Evolutionary conservation across 2,113 vertebrate genomes (phyloP).

Genomic region (Picathartes gymnocephalus): DNA sequence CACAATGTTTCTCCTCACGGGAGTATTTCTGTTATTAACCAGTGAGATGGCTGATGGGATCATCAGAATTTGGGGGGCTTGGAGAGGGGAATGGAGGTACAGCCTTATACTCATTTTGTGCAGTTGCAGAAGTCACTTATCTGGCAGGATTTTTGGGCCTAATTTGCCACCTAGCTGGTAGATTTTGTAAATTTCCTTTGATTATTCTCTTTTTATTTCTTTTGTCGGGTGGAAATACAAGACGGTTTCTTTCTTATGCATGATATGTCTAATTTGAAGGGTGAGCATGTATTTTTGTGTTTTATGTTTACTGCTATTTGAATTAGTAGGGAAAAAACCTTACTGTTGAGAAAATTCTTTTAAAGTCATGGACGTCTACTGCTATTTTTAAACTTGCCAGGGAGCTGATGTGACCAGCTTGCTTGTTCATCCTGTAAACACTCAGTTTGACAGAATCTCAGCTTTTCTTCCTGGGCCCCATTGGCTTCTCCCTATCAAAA

Average conservation of each 20-base stretch:
- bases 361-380: neutral
- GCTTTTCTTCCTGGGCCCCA: neutral
- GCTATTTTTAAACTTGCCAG: neutral
- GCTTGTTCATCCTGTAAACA: neutral
- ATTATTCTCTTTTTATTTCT: neutral
- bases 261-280: neutral
- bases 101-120: neutral
- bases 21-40: neutral
- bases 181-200: neutral
- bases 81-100: neutral
- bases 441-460: neutral
- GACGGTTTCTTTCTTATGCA: neutral
- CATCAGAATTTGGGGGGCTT: neutral
- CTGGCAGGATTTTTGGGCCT: neutral
- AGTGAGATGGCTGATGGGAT: neutral
- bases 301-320: neutral
- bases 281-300: neutral
- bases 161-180: neutral
- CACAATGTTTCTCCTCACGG: fast-evolving
- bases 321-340: neutral
- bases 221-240: neutral
- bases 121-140: neutral
- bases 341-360: neutral
- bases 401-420: neutral
- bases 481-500: neutral